Evolutionary conservation across 1,140 invertebrate species (phyloP).

Genomic region (Meteorus sp.): DNA sequence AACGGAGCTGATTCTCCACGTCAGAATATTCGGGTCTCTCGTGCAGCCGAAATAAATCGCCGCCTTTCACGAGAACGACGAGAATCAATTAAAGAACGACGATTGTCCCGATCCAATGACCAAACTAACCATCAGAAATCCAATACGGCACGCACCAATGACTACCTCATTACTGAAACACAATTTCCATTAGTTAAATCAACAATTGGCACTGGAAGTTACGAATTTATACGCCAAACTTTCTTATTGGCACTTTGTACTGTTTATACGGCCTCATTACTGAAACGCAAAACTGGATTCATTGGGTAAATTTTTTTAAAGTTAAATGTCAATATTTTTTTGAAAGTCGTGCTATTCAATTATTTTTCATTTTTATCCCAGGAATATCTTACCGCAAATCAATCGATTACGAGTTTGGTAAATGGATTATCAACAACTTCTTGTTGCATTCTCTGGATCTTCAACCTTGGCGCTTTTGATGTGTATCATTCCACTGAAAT

Average conservation of each 20-base stretch:
- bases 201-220: neutral
- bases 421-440: neutral
- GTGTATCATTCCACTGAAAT: too few species aligned
- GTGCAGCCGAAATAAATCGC: neutral
- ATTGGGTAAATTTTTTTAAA: conserved; percentile 30
- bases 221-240: conserved; percentile 32
- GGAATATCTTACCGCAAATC: neutral
- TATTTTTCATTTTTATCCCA: neutral
- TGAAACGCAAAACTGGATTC: conserved; percentile 35
- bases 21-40: too few species aligned
- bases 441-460: too few species aligned
- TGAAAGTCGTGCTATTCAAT: neutral
- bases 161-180: neutral
- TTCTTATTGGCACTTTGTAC: conserved; percentile 40
- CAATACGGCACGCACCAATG: neutral
- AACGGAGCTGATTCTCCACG: too few species aligned
- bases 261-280: conserved; percentile 43
- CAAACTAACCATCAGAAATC: neutral
- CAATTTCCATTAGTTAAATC: neutral
- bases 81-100: neutral
- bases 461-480: too few species aligned
- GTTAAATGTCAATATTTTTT: neutral
- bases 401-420: neutral
- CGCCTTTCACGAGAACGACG: neutral
- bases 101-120: neutral